Evolutionary conservation across 2,888 invertebrate genomes (phyloP), one percentile per base, ranked within the genome.

Genomic region (Tenthredo livida): DNA sequence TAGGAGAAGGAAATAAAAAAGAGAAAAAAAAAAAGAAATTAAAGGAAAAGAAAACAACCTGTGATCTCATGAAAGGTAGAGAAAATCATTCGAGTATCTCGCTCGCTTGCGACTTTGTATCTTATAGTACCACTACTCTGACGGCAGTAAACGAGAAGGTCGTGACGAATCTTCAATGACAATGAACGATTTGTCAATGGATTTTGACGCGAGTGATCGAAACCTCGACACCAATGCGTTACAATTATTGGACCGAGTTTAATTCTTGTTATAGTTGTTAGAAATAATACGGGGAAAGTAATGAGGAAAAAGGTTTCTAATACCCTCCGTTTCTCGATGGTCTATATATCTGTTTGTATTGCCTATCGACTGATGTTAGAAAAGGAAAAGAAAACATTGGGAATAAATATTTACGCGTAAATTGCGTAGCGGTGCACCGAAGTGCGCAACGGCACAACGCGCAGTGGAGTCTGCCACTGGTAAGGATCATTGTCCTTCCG

Each of bases 401-500:
- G 86, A 87, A 87, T 43, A 15, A 21, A 17, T 21, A 84, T 70
- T 40, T 84, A 67, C 43, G 54, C 37, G 73, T 73, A 58, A 50
- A 17, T 73, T 72, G 84, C 84, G 84, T 65, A 78, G 78, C 67
- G 37, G 50, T 70, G 84, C 73, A 84, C 17, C 84, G 84, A 87
- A 86, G 86, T 86, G 89, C 90, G 90, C 89, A 89, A 85, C 86
- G 86, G 85, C 75, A 86, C 86, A 86, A 58, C 21, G 89, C 90
- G 89, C 90, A 89, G 88, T 87, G 84, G 88, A 89, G 88, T 89
- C 89, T 88, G 87, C 88, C 88, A 88, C 89, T 89, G 88, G 88
- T 87, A 85, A 86, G 86, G 86, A 86, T 84, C 86, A 88, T 89
- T 89, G 89, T 90, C 89, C 87, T 82, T 82, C 87, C 86, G 87